Evolutionary conservation across 2,113 vertebrate species (phyloP), one percentile per base, ranked within the genome.

Genomic region (Tyrannus savana): DNA sequence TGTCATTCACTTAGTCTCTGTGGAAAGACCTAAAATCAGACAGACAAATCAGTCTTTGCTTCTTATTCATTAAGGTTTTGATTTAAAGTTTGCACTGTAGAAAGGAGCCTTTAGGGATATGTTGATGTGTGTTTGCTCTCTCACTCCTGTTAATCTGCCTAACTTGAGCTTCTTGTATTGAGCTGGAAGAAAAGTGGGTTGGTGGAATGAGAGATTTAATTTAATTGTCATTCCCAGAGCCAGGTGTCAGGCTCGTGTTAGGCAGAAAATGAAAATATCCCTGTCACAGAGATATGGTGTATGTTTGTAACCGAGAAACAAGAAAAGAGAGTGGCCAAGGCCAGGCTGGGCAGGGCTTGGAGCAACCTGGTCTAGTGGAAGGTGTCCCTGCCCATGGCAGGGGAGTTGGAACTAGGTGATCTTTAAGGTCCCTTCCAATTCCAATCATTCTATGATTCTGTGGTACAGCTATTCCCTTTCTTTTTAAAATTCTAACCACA

Each of bases 401-500:
- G 25, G 5, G 13, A 2, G 5, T n/a, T 53, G 21, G n/a, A 68
- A 47, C 25, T 27, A 6, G 19, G 3, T 59, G 3, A 9, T 33
- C 31, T 56, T 14, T 28, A 37, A 42, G 12, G 14, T 63, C 47
- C 17, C 47, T 44, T 49, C 35, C 35, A 63, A 4, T 31, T 28
- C 79, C 56, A 12, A 37, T 11, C 31, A 23, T 47, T 89, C 37
- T 60, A 53, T 67, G 60, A 22, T 27, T 55, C n/a, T 56, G 2
- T 63, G 35, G 31, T 44, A 50, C n/a, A 49, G 42, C 17, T 33
- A 0, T 49, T 63, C 35, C 18, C 46, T 63, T 77, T 28, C 25
- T 62, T 47, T 63, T 63, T 50, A 27, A 24, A 93, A 95, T 95
- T 96, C 87, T 69, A 75, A 95, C 90, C 60, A 30, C n/a, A 63